Base-by-base conservation (phyloP, 2,113 vertebrate species). In the Balaenoptera acutorostrata region DNA sequence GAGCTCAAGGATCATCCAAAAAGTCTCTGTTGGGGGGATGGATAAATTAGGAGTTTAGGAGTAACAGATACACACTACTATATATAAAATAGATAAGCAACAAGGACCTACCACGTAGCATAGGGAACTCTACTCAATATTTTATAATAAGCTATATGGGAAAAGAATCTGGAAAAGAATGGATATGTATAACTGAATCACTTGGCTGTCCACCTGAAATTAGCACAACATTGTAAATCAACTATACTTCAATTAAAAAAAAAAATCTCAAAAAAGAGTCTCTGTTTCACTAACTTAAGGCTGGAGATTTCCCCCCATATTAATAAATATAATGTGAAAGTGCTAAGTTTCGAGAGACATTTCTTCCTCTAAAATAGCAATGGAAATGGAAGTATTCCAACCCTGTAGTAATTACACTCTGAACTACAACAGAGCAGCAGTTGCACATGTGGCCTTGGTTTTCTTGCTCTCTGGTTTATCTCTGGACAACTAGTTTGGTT, bases 351-450 rank as follows among this genome's bases (percentile, higher is more conserved):
- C 52, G 57, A 33, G 52, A 46, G 17, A 66, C 1, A 36, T 4
- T 57, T 39, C 31, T 21, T 4, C 21, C 68, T 20, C n/a, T 63
- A 12, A 57, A 41, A 69, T 1, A 80, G 29, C 20, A 14, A 6
- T 20, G 23, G 20, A 18, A 31, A 39, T 29, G n/a, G 33, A 41
- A 46, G 8, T 13, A 13, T 2, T 17, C 75, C 39, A 84, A n/a
- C 8, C 10, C 18, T 10, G 6, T 2, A 9, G 9, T 64, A n/a
- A 61, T 39, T 15, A 6, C n/a, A 21, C 4, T 71, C 41, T 71
- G 57, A 71, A 39, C 11, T n/a, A 17, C 0, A 11, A 5, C 0
- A n/a, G 14, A 29, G 18, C 0, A 2, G n/a, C 3, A 29, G 11
- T 13, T 21, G 33, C 36, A 27, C 12, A 36, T 17, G 49, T 88